Evolutionary conservation across 2,113 vertebrate genomes (phyloP).

Genomic region (Desmodus rotundus): DNA sequence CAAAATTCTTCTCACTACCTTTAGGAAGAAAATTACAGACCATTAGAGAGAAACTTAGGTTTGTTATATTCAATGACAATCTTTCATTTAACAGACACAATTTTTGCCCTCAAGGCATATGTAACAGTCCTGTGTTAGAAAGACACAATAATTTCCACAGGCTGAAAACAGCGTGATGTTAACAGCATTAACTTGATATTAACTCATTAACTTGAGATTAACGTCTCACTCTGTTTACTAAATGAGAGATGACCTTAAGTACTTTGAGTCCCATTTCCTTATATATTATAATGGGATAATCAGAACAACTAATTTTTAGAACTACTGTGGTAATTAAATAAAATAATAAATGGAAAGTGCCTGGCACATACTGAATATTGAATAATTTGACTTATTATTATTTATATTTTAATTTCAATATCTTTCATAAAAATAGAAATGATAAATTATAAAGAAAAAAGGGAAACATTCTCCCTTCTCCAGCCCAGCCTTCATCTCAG

Average conservation of each 20-base stretch:
- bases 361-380: neutral
- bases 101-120: neutral
- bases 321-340: neutral
- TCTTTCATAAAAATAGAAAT: neutral
- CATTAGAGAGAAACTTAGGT: slow-evolving; percentile 19
- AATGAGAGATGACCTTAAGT: neutral
- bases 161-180: neutral
- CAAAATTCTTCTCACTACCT: slow-evolving; percentile 84
- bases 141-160: neutral
- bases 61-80: neutral
- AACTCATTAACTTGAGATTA: no score
- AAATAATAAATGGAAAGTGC: neutral
- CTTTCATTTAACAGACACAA: neutral
- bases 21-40: slow-evolving; percentile 67
- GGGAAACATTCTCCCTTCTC: neutral
- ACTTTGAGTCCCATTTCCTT: neutral
- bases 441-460: neutral
- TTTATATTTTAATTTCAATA: neutral
- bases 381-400: neutral
- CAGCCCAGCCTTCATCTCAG: neutral
- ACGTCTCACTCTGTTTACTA: neutral
- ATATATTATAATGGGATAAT: neutral
- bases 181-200: neutral
- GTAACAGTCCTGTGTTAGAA: neutral
- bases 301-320: neutral